Conservation (phyloP, 2,888 invertebrate species). For the Chloroclystis v-ata region DNA sequence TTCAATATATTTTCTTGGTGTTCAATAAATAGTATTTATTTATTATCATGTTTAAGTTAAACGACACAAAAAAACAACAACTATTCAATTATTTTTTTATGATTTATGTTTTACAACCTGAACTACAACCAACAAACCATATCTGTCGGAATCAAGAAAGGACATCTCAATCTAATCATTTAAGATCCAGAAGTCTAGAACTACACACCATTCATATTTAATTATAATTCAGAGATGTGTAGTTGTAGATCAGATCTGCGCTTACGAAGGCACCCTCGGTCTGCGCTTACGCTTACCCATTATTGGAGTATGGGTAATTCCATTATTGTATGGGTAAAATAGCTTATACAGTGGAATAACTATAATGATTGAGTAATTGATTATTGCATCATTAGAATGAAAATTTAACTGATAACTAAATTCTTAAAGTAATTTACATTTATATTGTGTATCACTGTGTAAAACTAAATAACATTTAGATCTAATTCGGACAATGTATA, state of each 20-base stretch:
- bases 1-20: no score
- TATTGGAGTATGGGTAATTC: not conserved
- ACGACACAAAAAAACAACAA: no score
- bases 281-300: not conserved
- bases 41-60: no score
- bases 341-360: not conserved
- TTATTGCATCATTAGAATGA: no score
- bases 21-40: no score
- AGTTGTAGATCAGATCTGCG: not conserved
- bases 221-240: not conserved
- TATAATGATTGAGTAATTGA: no score
- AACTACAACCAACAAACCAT: conserved; percentile 17
- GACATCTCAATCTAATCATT: conserved; percentile 30
- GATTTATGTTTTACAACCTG: conserved; percentile 10
- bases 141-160: conserved; percentile 29
- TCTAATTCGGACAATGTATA: no score
- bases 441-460: no score
- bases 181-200: not conserved
- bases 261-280: not conserved
- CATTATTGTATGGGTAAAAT: not conserved
- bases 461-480: no score
- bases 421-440: no score
- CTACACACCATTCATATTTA: not conserved
- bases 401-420: no score
- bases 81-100: no score